Base-by-base conservation (phyloP, 2,888 invertebrate genomes). In the Cotesia congregata region DNA sequence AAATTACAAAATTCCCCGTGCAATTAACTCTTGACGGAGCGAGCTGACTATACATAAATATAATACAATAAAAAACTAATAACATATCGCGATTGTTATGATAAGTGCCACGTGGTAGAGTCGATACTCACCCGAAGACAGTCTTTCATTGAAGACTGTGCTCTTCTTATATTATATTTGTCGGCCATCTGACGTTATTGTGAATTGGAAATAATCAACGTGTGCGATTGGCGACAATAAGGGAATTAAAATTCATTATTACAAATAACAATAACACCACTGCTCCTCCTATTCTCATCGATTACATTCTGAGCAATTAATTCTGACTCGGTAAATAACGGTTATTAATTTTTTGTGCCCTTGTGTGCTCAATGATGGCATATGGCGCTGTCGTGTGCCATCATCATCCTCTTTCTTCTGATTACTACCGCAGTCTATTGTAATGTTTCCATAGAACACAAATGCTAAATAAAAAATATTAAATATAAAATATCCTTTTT, bases 301-400 rank as follows among this genome's bases (percentile, higher is more conserved):
- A 80, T 82, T 79, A 80, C 78, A 75, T 75, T 68, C 72, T 67
- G 82, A 82, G 83, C 84, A 88, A 88, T 88, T 88, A 88, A 81
- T 71, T 73, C 67, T 50, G 7, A 67, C 80, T 77, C 50, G 50
- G 9, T 79, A 82, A 82, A 85, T 85, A 83, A 86, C 82, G 81
- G 86, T 86, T 86, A 88, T 88, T 87, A 86, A 77, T 50, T 76
- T 9, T 67, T 15, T 50, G 50, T 50, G 12, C 50, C 50, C 50
- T 50, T 12, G 50, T 12, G 12, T 50, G 7, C 9, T 50, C 65
- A 15, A 1, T 78, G 80, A 4, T 79, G 83, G 83, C 87, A 87
- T 87, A 87, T 87, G 87, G 87, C 77, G 78, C 82, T 85, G 84
- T 83, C 86, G 86, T 87, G 86, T 85, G 84, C 85, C 83, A 79